A percentile compares a stretch with the other conserved stretches of the same genome.
These are phyloP conservation scores for Isoperla grammatica DNA, from an alignment of 2,888 invertebrate species.

Conservation along the genomic window DNA sequence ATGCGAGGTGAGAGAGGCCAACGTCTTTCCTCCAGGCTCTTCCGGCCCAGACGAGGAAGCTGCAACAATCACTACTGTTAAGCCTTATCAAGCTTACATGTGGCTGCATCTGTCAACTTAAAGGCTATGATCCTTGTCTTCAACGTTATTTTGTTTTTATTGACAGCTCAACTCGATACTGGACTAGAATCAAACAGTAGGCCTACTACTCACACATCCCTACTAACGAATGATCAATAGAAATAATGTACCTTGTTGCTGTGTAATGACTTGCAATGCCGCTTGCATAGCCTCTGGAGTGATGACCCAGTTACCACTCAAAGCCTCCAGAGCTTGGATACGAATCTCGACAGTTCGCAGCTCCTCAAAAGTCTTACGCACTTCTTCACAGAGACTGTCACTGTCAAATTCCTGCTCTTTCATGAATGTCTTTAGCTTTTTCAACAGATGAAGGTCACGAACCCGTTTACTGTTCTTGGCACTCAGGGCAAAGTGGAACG, in stretches of 20 bases:
- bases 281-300: conserved; percentile 55
- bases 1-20: conserved; percentile 25
- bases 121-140: too few relatives aligned
- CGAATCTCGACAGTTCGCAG: conserved; percentile 67
- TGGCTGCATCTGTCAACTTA: too few relatives aligned
- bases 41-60: conserved; percentile 18
- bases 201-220: too few relatives aligned
- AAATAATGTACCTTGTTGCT: conserved; percentile 36
- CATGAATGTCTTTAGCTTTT: conserved; percentile 63
- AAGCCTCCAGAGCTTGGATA: conserved; percentile 64
- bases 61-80: neutral
- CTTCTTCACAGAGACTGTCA: conserved; percentile 45
- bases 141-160: too few relatives aligned
- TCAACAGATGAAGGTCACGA: conserved; percentile 79
- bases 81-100: too few relatives aligned
- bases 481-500: conserved; percentile 84
- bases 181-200: too few relatives aligned
- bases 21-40: conserved; percentile 22
- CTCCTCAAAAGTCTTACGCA: conserved; percentile 53
- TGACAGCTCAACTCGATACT: too few relatives aligned
- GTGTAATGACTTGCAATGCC: conserved; percentile 42
- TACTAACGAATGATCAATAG: too few relatives aligned
- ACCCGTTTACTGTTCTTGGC: conserved; percentile 82
- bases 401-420: conserved; percentile 51
- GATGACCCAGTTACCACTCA: conserved; percentile 59